Conservation (phyloP, 1,140 invertebrate species). For the Arctopsyche grandis region DNA sequence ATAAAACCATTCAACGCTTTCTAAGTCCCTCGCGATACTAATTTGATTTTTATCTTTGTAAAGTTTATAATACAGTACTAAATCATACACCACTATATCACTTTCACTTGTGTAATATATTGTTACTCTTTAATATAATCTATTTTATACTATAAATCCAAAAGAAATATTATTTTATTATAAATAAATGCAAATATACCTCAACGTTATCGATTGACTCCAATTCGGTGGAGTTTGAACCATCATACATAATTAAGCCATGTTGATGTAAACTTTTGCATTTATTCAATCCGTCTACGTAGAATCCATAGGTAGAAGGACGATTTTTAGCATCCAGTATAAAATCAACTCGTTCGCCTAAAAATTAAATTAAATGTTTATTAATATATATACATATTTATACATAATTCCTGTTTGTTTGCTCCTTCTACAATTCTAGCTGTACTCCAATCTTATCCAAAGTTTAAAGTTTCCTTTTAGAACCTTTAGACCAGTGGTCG, state of each 20-base stretch:
- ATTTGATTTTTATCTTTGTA: no score
- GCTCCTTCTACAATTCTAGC: no score
- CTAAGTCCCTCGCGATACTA: no score
- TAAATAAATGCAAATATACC: no score
- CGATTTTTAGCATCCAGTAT: constrained; percentile 66
- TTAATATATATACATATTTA: neutral
- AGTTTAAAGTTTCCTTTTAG: no score
- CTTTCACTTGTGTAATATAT: no score
- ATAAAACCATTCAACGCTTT: no score
- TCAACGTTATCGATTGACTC: constrained; percentile 9
- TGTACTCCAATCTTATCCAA: no score
- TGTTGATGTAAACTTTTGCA: constrained; percentile 61
- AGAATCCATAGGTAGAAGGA: constrained; percentile 68
- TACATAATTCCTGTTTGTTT: no score
- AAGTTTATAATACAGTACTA: neutral
- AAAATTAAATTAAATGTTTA: constrained; percentile 55
- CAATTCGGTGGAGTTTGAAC: constrained; percentile 60
- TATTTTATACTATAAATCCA: no score
- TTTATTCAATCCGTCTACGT: constrained; percentile 63
- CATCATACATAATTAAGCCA: constrained; percentile 61
- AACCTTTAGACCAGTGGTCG: no score
- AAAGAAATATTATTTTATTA: neutral
- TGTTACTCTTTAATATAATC: no score
- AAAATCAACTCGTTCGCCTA: constrained; percentile 74
- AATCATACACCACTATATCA: neutral